Evolutionary conservation across 2,888 invertebrate species (phyloP), one percentile per base, ranked within the genome.

Genomic region (Nomada flava): DNA sequence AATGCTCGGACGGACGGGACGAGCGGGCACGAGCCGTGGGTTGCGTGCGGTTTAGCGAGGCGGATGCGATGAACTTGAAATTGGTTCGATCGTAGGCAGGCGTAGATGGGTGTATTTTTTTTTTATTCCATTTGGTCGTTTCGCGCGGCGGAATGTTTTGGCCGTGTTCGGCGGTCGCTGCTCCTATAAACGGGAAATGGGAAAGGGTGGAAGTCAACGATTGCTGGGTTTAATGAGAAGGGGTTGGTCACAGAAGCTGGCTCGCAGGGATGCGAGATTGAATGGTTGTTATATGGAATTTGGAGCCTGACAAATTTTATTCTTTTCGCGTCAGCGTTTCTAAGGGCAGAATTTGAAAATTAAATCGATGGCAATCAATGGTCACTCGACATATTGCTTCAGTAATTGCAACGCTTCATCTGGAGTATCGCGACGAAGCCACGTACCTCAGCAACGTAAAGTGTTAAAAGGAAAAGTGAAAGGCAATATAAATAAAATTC

Each of bases 51-150:
- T 73, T 67, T 36, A 59, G 57, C 67, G 73, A 47, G 57, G 65
- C 73, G 73, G 57, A 73, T 47, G 67, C 67, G 67, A 67, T 73
- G 73, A 73, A 67, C 73, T 73, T 73, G 73, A 73, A 73, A 73
- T 73, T 65, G 73, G 44, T 73, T 65, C 67, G 55, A 65, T 73
- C 29, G 55, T 11, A 20, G 15, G 63, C 23, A 44, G 42, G 15
- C 9, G 57, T 20, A 20, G 50, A 23, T n/a, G 20, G 57, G 10
- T 44, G 42, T 18, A 11, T 36, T 29, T 5, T 65, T 29, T 20
- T 64, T 29, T 53, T 20, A 20, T 59, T 29, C 15, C 18, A 36
- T 60, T 36, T 60, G 20, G 29, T 42, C 53, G 36, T 42, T 50
- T 71, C 47, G 44, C 5, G 11, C 47, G 47, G 4, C 20, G 50